Base-by-base conservation (phyloP, 1,140 invertebrate genomes). In the Drosophila sucinea region DNA sequence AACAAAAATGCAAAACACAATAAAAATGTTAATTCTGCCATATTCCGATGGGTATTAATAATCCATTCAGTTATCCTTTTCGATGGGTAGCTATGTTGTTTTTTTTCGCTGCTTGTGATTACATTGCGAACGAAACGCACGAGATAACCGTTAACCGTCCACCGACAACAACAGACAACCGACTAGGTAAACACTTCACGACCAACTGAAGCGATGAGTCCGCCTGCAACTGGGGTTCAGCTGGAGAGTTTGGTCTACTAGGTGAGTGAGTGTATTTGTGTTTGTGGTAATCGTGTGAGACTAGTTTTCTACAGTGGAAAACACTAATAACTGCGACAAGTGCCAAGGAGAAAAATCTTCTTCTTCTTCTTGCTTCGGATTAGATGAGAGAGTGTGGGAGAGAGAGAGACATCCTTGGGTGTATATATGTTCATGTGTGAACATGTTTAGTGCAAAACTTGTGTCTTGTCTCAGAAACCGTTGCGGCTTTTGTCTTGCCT, bases 111-210 rank as follows among this genome's bases (percentile, higher is more conserved):
- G 35, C 1, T 47, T 51, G 33, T 47, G 32, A 58, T 79, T 11
- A 67, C 81, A 85, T 84, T 76, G 69, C 81, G 65, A 67, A 56
- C 60, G 35, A 72, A 35, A 58, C 56, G 56, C 56, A 58, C 30
- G 29, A 32, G 33, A 35, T 35, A 35, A 35, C 10, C 35, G 30
- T 30, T 4, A 11, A 27, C 81, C 76, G 86, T 79, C 84, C 77
- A 84, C 84, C 11, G 11, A 58, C 82, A 86, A 83, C 84, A 81
- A 84, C 84, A 3, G 11, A 58, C 82, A 82, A 86, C 83, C 84
- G 84, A 84, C 84, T 68, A 70, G 70, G 70, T 64, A 81, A 84
- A 89, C 80, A 84, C 70, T 71, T 78, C 85, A 71, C 77, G 78
- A 81, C 25, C 81, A 89, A 89, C 84, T 89, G 84, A 89, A 80